Evolutionary conservation across 1,140 invertebrate species (phyloP), one percentile per base, ranked within the genome.

Genomic region (Caerostris darwini): DNA sequence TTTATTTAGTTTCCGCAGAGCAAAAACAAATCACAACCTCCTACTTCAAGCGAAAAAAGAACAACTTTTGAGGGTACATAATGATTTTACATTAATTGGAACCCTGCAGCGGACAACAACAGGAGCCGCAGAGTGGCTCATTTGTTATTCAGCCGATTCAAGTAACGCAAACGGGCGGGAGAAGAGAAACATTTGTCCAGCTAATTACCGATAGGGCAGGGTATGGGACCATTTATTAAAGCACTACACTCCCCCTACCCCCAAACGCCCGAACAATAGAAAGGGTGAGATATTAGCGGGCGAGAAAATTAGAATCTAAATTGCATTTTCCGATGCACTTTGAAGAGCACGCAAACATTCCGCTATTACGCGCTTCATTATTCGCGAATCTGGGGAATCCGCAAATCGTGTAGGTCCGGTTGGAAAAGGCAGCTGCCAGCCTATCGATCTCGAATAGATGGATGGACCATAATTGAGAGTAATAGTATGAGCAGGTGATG

Each of bases 401-500:
- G 87, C 87, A 69, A 87, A 87, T 87, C 85, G 85, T 87, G 85
- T 87, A 89, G 71, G 71, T 77, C 71, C 71, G 71, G 71, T 77
- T 77, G 71, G 71, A 77, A 77, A 77, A 77, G 83, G 83, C 92
- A 94, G 92, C 92, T 94, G 92, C 92, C 92, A 92, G 56, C 53
- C 91, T 54, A 94, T 94, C 92, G 92, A 94, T 94, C 92, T 94
- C 19, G 67, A 10, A 94, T 94, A 94, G 92, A 94, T 94, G 92
- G 92, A 94, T 94, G 86, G 69, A 57, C 86, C 71, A 94, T 94
- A 94, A 94, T 94, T 94, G 92, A 94, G 92, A 94, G 86, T 94
- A 94, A 94, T 94, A 86, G 85, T 56, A 56, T 69, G 34, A 56
- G 92, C 92, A 94, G 92, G 92, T 94, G 92, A 94, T 64, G 92